phyloP scores from a whole-genome alignment of 2,888 invertebrate species.

The Acanthosepion lycidas region DNA sequence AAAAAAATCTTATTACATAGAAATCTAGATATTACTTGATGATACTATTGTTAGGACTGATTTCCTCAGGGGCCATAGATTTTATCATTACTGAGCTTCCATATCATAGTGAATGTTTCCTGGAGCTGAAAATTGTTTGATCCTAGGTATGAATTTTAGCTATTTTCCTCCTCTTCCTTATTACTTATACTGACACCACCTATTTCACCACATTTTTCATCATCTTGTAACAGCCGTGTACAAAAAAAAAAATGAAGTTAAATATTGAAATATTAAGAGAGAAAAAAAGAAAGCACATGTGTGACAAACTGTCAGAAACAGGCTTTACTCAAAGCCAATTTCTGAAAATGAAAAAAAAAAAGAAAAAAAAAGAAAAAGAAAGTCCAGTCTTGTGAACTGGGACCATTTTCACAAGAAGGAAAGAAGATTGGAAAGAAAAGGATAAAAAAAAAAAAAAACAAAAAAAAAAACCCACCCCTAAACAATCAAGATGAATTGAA shows the following conservation, averaged over 20 bases:
- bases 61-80: neutral
- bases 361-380: neutral
- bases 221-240: neutral
- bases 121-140: neutral
- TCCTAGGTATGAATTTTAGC: neutral
- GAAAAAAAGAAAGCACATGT: neutral
- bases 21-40: neutral
- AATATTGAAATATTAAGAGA: too few relatives aligned
- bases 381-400: neutral
- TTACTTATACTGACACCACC: neutral
- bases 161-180: neutral
- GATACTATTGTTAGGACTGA: neutral
- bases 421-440: neutral
- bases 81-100: constrained; percentile 21
- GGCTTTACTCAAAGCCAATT: neutral
- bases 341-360: neutral
- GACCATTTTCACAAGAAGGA: neutral
- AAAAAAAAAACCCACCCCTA: too few relatives aligned
- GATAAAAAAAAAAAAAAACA: too few relatives aligned
- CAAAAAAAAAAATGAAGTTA: neutral
- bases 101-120: neutral
- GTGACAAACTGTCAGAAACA: neutral
- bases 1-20: neutral
- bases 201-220: neutral
- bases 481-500: neutral